Evolutionary conservation across 2,113 vertebrate genomes (phyloP), one percentile per base, ranked within the genome.

Genomic region (Perca flavescens): DNA sequence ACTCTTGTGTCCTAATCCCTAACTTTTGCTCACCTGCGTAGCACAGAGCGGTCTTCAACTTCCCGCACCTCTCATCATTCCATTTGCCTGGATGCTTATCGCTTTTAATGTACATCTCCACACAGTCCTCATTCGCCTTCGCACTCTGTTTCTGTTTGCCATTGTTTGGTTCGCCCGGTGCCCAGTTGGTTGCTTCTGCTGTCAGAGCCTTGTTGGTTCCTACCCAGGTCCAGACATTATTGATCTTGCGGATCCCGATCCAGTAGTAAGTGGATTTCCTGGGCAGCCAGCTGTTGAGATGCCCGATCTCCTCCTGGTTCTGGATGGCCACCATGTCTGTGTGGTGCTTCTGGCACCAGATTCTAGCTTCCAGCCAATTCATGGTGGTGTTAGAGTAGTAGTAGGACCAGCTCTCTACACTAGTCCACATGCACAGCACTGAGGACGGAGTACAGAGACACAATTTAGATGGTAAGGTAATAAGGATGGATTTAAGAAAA

Each of bases 301-400:
- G 81, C 16, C 46, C 19, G 0, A 97, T 97, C 92, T 99, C 98
- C 1, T 74, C 87, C 89, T 96, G 92, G 89, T 99, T 99, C 93
- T 99, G 97, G 89, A 99, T 99, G 0, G 97, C 98, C 86, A 99
- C 97, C 86, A 99, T 93, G 74, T 99, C 97, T 0, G 97, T 99
- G 90, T 95, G 97, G 63, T 53, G 1, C 3, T 21, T 31, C 89
- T 72, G 54, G 91, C 98, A 99, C 94, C 94, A 99, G 0, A 1
- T 7, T 71, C 96, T 90, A 16, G 98, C 96, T 0, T 71, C 0
- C 0, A 77, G 3, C 97, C 97, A 99, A 0, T 34, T 6, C 93
- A 97, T 97, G 6, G 73, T 82, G 0, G 2, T 49, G 34, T 89
- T 3, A 1, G 94, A 95, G 74, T 86, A 80, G 87, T 82, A 69